Conservation (phyloP, 2,888 invertebrate species). For the Tortrix viridana region DNA sequence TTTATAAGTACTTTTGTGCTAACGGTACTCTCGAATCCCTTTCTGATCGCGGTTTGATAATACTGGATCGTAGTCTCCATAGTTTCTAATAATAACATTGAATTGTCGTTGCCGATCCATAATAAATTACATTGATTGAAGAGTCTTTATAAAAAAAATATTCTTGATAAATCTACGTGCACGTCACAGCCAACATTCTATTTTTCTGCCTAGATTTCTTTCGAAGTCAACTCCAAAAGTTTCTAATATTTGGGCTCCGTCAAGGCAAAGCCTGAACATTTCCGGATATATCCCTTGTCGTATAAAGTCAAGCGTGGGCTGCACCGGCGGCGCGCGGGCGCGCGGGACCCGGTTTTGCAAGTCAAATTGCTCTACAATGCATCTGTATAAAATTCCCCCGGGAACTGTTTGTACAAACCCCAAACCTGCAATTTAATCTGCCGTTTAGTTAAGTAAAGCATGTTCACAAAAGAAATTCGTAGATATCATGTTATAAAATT, state of each 20-base stretch:
- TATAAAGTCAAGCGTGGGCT: slow-evolving; percentile 27
- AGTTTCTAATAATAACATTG: too few species aligned
- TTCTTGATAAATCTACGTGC: neutral
- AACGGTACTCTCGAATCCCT: too few species aligned
- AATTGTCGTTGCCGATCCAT: too few species aligned
- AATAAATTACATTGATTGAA: neutral
- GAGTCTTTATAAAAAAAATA: neutral
- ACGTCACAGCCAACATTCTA: slow-evolving; percentile 6
- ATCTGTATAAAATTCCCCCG: slow-evolving; percentile 33
- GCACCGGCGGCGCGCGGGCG: slow-evolving; percentile 9
- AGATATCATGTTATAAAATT: too few species aligned
- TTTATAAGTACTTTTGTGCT: too few species aligned
- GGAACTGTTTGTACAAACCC: slow-evolving; percentile 20
- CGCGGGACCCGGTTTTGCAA: slow-evolving; percentile 31
- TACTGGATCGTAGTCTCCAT: too few species aligned
- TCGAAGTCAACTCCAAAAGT: slow-evolving; percentile 23
- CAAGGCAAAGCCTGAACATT: slow-evolving; percentile 32
- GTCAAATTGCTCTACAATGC: slow-evolving; percentile 33
- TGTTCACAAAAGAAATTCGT: too few species aligned
- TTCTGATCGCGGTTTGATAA: too few species aligned
- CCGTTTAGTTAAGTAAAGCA: neutral
- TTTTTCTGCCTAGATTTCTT: slow-evolving; percentile 12
- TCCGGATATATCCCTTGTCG: slow-evolving; percentile 35
- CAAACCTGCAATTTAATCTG: slow-evolving; percentile 22
- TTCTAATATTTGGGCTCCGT: slow-evolving; percentile 30